Evolutionary conservation across 2,888 invertebrate species (phyloP), one percentile per base, ranked within the genome.

Genomic region (Lepidocyrtinus sp.): DNA sequence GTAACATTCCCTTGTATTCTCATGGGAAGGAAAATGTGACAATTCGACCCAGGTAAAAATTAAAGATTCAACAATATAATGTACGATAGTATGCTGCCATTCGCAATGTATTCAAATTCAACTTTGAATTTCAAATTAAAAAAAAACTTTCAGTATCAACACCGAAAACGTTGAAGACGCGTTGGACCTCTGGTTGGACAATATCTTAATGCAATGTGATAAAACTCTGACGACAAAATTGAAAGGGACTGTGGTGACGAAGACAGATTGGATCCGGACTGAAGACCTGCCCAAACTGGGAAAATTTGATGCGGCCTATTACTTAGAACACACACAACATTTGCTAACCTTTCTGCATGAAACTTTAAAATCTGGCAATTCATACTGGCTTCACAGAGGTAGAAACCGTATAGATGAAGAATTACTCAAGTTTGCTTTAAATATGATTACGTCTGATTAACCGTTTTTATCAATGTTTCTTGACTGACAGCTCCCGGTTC

Each of bases 371-470:
- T 0, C 50, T 46, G 81, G 75, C 15, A 9, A 67, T 62, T 65
- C 75, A 2, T 81, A 75, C 36, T 81, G 81, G 81, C 55, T 81
- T 0, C 75, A 67, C 50, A 71, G 72, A 75, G 75, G 81, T 81
- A 70, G 27, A 1, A 17, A 55, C 2, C 5, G 36, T 36, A 36
- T 12, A 36, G 36, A n/a, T 50, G 2, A 63, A 50, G 3, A 25
- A 36, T 71, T 9, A 36, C 22, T 55, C 12, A 15, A 2, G 17
- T 55, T 55, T 7, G 55, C 19, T 15, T 65, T 27, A 25, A 12
- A 25, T 65, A 12, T n/a, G 17, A 7, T 24, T 22, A 22, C 17
- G 12, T 63, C 63, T 22, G 19, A 2, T 22, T 19, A 21, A 46
- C n/a, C 19, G 15, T n/a, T n/a, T n/a, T n/a, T n/a, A n/a, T n/a